Conservation (phyloP, 2,113 vertebrate genomes). For the Salminus brasiliensis region DNA sequence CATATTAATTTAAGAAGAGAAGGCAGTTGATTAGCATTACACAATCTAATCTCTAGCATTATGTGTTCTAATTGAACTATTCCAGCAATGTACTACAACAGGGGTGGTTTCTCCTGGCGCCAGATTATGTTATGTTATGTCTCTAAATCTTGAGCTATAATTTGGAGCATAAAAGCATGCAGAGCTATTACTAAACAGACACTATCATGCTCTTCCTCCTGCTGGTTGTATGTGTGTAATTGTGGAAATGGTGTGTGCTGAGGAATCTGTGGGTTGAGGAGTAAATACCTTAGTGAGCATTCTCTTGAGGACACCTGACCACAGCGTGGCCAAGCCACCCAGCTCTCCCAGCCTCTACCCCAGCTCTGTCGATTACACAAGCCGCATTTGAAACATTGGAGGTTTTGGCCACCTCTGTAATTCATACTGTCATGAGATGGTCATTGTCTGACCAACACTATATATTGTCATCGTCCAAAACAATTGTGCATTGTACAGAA, state of each 20-base stretch:
- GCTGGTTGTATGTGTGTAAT: conserved; percentile 57
- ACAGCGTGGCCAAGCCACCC: conserved; percentile 19
- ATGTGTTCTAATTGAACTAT: not conserved
- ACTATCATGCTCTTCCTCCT: no score
- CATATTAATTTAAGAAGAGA: no score
- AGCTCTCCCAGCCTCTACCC: conserved; percentile 13
- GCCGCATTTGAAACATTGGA: conserved; percentile 41
- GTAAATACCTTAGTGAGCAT: conserved; percentile 5
- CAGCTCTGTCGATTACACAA: conserved; percentile 15
- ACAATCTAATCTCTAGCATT: not conserved
- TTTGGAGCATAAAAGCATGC: conserved; percentile 11
- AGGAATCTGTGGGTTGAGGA: conserved; percentile 23
- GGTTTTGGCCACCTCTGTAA: conserved; percentile 34
- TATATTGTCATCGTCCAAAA: conserved; percentile 27
- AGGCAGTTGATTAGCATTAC: no score
- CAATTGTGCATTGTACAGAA: not conserved
- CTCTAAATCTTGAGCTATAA: not conserved
- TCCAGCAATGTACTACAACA: not conserved
- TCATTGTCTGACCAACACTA: conserved; percentile 29
- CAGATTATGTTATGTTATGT: not conserved
- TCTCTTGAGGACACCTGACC: conserved; percentile 38
- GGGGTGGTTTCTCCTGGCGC: not conserved
- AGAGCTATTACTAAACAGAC: conserved; percentile 15
- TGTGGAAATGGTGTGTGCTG: conserved; percentile 42
- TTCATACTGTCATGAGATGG: conserved; percentile 8